Conservation (phyloP, 2,888 invertebrate genomes). For the Pomacea canaliculata region DNA sequence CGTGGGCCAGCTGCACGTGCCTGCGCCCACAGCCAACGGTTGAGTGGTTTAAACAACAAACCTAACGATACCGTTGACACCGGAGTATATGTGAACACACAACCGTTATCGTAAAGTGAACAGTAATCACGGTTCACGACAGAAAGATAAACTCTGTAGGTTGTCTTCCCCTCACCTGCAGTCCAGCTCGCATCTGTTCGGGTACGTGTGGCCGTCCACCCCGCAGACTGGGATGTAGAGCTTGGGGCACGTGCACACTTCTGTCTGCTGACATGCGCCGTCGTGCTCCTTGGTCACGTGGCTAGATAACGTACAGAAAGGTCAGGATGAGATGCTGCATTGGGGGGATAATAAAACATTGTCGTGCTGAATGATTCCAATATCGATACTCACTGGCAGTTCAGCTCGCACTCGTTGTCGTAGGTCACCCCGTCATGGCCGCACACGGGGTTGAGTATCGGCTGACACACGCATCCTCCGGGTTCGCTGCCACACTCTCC, state of each 20-base stretch:
- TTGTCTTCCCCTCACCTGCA: slow-evolving; percentile 7
- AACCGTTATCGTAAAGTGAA: neutral
- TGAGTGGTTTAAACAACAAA: neutral
- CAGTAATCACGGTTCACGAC: neutral
- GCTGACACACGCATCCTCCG: slow-evolving; percentile 16
- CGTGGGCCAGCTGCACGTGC: slow-evolving; percentile 13
- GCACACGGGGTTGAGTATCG: slow-evolving; percentile 19
- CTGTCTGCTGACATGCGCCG: slow-evolving; percentile 2
- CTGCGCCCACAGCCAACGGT: neutral
- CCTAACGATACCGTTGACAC: neutral
- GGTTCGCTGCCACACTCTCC: slow-evolving; percentile 21
- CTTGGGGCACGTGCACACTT: neutral
- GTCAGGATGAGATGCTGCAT: too few species aligned
- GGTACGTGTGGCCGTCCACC: slow-evolving; percentile 20
- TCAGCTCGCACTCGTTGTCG: slow-evolving; percentile 20
- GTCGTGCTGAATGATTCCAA: too few species aligned
- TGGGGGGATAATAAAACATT: too few species aligned
- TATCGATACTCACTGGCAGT: slow-evolving; percentile 15
- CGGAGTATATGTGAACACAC: neutral
- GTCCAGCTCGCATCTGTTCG: slow-evolving; percentile 18
- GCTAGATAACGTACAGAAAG: neutral
- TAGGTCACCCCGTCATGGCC: slow-evolving; percentile 23
- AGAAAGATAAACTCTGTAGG: neutral
- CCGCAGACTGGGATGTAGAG: slow-evolving; percentile 21
- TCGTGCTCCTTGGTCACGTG: slow-evolving; percentile 4